Conservation (phyloP, 2,113 vertebrate species). For the Malurus cyaneus region DNA sequence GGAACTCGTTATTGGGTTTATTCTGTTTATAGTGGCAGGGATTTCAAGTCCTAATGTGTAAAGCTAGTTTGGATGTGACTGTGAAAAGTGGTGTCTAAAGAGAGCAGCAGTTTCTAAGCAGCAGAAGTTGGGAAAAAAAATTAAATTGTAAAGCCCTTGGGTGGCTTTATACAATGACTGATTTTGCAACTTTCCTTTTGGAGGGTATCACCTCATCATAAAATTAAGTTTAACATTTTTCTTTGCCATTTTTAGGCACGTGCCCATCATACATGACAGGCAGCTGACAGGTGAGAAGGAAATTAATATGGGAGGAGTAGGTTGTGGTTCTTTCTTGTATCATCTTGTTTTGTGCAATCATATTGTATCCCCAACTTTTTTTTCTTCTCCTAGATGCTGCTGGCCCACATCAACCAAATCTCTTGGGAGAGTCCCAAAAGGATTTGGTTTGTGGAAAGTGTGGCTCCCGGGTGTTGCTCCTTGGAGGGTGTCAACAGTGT, state of each 20-base stretch:
- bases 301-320: fast-evolving
- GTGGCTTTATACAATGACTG: background rate
- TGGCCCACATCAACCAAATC: background rate
- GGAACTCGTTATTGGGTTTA: background rate
- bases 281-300: background rate
- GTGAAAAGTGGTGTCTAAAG: background rate
- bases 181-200: background rate
- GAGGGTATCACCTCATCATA: background rate
- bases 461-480: background rate
- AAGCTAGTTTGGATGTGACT: background rate
- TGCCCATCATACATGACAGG: background rate
- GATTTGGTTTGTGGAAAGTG: background rate
- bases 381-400: background rate
- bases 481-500: fast-evolving
- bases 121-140: background rate
- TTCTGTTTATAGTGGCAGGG: background rate
- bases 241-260: background rate
- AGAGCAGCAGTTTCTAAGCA: background rate
- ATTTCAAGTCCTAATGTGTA: background rate
- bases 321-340: background rate
- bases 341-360: background rate
- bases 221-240: background rate
- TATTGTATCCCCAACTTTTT: background rate
- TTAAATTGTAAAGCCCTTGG: background rate
- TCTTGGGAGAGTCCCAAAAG: background rate